Evolutionary conservation across 2,888 invertebrate species (phyloP).

Genomic region (Gandaritis pyraliata): DNA sequence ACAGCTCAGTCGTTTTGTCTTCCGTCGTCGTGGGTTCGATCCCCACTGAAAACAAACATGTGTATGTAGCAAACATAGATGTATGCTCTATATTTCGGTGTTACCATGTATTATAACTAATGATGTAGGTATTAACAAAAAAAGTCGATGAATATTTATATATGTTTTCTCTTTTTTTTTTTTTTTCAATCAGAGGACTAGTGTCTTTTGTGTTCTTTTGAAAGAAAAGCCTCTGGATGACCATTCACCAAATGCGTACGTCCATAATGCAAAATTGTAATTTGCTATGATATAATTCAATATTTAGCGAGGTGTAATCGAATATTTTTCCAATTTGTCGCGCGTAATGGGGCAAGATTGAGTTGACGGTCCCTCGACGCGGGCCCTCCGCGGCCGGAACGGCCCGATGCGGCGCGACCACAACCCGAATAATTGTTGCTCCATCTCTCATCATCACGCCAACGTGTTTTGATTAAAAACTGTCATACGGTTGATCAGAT

Average conservation of each 20-base stretch:
- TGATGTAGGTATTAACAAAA: no score
- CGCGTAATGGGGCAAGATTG: conserved; percentile 84
- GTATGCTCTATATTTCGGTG: no score
- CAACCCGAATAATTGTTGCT: conserved; percentile 32
- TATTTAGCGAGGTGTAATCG: conserved; percentile 83
- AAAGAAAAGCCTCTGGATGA: no score
- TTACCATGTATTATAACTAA: no score
- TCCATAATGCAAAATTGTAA: conserved; percentile 78
- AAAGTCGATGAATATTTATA: no score
- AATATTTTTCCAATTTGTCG: conserved; percentile 85
- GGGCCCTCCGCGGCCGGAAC: conserved; percentile 49
- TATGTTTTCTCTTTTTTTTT: no score
- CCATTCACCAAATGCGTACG: conserved; percentile 51
- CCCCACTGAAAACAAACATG: no score
- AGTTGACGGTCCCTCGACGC: conserved; percentile 77
- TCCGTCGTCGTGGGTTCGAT: no score
- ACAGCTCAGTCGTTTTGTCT: no score
- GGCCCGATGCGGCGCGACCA: conserved; percentile 32
- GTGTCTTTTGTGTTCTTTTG: no score
- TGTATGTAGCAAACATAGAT: no score
- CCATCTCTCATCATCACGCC: conserved; percentile 55
- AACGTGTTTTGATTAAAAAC: conserved; percentile 15
- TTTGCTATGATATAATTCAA: conserved; percentile 83
- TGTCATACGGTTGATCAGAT: conserved; percentile 3
- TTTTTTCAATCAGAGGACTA: no score